These are phyloP conservation scores for Rhodeus uyekii DNA, from an alignment of 2,797 vertebrate genomes.

Conservation along the genomic window DNA sequence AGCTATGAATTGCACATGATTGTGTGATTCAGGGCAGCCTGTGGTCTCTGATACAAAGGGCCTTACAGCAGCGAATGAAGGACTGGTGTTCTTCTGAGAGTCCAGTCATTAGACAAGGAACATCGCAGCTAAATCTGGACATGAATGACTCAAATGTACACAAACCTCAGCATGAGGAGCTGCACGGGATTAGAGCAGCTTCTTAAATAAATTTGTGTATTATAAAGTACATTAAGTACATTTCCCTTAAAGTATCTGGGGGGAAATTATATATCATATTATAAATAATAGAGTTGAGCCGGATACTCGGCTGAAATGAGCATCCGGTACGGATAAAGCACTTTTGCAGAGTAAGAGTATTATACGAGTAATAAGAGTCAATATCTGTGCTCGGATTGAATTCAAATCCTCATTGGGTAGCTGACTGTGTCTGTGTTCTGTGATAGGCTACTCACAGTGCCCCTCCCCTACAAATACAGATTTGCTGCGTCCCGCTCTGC, in stretches of 20 bases:
- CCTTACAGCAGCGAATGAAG: constrained; percentile 21
- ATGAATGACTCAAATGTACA: constrained; percentile 28
- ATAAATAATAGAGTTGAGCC: too few species aligned
- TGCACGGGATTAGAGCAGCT: not conserved
- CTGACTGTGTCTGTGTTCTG: too few species aligned
- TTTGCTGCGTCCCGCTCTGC: too few species aligned
- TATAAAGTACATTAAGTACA: not conserved
- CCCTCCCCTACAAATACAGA: too few species aligned
- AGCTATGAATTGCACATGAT: not conserved
- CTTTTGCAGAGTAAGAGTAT: too few species aligned
- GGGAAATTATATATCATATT: not conserved
- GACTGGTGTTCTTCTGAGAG: not conserved
- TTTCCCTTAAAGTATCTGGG: not conserved
- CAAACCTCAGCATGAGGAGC: not conserved
- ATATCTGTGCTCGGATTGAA: too few species aligned
- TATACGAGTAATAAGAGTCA: too few species aligned
- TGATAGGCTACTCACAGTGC: too few species aligned
- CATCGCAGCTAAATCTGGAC: not conserved
- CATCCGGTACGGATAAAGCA: too few species aligned
- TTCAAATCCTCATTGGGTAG: too few species aligned
- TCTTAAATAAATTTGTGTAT: not conserved
- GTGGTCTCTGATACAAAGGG: constrained; percentile 27
- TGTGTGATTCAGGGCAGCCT: constrained; percentile 8
- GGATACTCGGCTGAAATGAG: too few species aligned
- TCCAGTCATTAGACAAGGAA: constrained; percentile 1